Evolutionary conservation across 64 coral and sea anemone species (phyloP).

Genomic region (Orbicella faveolata): DNA sequence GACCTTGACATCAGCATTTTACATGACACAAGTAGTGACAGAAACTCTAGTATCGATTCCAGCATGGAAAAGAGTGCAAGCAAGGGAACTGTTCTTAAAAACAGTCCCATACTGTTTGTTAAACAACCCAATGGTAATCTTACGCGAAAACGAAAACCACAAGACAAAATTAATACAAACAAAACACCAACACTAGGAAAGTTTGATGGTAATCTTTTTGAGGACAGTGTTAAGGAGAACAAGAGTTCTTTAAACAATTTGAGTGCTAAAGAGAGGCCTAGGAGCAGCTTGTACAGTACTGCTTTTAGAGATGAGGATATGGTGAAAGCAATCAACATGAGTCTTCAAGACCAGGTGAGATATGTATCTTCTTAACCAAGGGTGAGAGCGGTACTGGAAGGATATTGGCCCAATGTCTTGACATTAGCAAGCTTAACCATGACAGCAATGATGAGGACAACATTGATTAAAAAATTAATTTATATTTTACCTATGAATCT

Average conservation of each 20-base stretch:
- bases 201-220: conserved; percentile 42
- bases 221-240: not conserved
- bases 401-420: too few species aligned
- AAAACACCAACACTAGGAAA: not conserved
- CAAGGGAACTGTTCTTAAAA: not conserved
- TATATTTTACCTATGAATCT: too few species aligned
- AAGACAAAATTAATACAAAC: not conserved
- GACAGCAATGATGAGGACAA: too few species aligned
- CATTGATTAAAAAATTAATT: too few species aligned
- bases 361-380: too few species aligned
- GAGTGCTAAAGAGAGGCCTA: too few species aligned
- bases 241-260: not conserved
- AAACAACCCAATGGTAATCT: not conserved
- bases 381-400: too few species aligned
- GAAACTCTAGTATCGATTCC: not conserved
- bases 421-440: too few species aligned
- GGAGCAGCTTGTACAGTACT: not conserved
- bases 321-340: conserved; percentile 49
- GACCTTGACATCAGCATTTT: not conserved
- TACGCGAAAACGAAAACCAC: not conserved
- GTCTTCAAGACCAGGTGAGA: conserved; percentile 58
- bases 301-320: conserved; percentile 28
- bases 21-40: not conserved
- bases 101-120: not conserved
- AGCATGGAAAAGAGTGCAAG: not conserved